Conservation (phyloP, 2,113 vertebrate genomes). For the Rissa tridactyla region DNA sequence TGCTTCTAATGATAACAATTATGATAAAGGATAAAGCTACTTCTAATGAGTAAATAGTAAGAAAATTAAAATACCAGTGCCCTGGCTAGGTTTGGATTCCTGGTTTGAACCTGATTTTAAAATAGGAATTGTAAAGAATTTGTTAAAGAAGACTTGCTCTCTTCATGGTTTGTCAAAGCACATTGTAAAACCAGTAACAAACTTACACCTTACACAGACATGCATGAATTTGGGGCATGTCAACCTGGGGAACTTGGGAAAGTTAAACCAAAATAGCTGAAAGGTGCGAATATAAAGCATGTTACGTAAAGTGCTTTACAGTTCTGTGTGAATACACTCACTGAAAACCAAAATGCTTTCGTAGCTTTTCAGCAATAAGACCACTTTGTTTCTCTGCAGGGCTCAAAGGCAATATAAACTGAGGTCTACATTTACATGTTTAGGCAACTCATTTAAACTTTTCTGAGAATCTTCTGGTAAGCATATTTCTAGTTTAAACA, state of each 20-base stretch:
- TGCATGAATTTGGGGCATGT: background rate
- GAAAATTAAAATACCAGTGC: background rate
- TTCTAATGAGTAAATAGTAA: background rate
- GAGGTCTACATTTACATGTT: background rate
- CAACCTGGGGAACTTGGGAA: conserved; percentile 24
- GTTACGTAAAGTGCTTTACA: conserved; percentile 2
- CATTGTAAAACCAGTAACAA: background rate
- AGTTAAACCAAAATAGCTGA: conserved; percentile 42
- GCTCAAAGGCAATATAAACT: background rate
- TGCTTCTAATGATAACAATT: background rate
- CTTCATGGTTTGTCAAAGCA: background rate
- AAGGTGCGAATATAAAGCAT: conserved; percentile 10
- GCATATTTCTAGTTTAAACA: background rate
- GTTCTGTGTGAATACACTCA: background rate
- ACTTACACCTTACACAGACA: background rate
- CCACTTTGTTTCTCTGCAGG: background rate
- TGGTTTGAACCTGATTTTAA: background rate
- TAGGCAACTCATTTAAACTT: background rate
- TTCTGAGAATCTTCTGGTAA: background rate
- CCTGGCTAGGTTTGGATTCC: background rate
- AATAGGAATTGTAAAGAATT: background rate
- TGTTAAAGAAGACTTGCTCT: background rate
- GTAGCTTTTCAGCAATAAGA: background rate
- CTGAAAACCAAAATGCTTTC: background rate
- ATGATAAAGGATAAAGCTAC: background rate